Evolutionary conservation across 2,113 vertebrate genomes (phyloP).

Genomic region (Muntiacus reevesi): DNA sequence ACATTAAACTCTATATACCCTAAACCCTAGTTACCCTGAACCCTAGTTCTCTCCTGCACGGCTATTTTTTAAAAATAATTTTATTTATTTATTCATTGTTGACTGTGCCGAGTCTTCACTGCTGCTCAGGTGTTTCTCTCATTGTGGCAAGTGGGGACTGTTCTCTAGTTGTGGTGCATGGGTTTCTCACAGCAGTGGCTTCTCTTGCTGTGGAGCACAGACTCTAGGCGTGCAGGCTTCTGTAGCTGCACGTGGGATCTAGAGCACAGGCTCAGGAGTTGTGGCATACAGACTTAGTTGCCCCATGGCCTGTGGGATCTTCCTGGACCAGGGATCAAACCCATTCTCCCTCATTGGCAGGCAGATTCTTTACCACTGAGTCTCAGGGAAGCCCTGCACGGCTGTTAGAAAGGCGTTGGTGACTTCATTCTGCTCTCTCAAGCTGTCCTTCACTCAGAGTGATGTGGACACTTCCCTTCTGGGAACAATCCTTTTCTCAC

Average conservation of each 20-base stretch:
- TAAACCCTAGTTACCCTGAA: background rate
- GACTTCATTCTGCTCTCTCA: background rate
- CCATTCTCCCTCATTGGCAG: background rate
- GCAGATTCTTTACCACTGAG: background rate
- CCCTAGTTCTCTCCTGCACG: background rate
- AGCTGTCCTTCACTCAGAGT: background rate
- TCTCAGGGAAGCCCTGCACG: background rate
- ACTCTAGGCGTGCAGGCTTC: fast-evolving
- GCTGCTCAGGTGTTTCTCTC: background rate
- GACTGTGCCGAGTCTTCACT: background rate
- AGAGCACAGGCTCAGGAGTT: background rate
- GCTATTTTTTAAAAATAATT: background rate
- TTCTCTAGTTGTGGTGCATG: background rate
- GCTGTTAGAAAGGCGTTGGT: background rate
- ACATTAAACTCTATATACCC: background rate
- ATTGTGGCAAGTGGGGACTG: too few relatives aligned
- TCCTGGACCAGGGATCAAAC: background rate
- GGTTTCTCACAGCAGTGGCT: background rate
- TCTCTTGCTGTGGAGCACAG: background rate
- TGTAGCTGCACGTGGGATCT: background rate
- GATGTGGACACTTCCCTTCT: background rate
- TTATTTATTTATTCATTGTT: background rate
- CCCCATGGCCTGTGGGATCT: background rate
- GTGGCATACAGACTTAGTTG: background rate
- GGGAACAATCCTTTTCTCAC: background rate